Evolutionary conservation across 2,797 vertebrate species (phyloP).

Genomic region (Petrocephalus sullivani): DNA sequence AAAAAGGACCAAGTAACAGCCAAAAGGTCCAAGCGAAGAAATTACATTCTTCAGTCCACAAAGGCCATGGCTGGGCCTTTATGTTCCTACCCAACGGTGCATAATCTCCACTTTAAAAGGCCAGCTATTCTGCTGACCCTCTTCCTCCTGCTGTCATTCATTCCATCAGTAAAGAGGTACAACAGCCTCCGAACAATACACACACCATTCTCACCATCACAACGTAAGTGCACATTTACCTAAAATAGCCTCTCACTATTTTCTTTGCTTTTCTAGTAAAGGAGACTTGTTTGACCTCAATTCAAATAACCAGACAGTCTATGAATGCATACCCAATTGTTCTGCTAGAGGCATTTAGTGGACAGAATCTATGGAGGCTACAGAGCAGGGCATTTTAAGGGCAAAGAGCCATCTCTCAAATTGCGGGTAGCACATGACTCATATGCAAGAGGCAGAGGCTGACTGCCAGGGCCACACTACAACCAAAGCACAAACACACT

Average conservation of each 20-base stretch:
- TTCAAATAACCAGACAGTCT: background rate
- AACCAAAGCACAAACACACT: background rate
- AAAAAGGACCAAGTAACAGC: background rate
- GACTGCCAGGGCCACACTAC: background rate
- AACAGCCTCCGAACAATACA: background rate
- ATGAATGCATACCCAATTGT: background rate
- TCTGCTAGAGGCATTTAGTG: background rate
- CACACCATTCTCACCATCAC: slow-evolving; percentile 27
- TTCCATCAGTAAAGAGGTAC: slow-evolving; percentile 2
- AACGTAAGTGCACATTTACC: slow-evolving; percentile 35
- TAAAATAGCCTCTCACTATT: background rate
- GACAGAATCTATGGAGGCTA: background rate
- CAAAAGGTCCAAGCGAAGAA: background rate
- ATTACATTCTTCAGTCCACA: background rate
- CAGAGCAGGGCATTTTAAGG: background rate
- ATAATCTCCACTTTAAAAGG: slow-evolving; percentile 7
- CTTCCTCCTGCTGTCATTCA: slow-evolving; percentile 14
- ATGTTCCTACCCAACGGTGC: background rate
- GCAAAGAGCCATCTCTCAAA: background rate
- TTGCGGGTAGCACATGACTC: background rate
- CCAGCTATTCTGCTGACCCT: background rate
- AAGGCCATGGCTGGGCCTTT: background rate
- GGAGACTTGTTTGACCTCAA: slow-evolving; percentile 1
- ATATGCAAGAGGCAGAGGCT: background rate
- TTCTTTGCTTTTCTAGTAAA: background rate